Evolutionary conservation across 1,140 invertebrate species (phyloP).

Genomic region (Octopus bimaculoides): DNA sequence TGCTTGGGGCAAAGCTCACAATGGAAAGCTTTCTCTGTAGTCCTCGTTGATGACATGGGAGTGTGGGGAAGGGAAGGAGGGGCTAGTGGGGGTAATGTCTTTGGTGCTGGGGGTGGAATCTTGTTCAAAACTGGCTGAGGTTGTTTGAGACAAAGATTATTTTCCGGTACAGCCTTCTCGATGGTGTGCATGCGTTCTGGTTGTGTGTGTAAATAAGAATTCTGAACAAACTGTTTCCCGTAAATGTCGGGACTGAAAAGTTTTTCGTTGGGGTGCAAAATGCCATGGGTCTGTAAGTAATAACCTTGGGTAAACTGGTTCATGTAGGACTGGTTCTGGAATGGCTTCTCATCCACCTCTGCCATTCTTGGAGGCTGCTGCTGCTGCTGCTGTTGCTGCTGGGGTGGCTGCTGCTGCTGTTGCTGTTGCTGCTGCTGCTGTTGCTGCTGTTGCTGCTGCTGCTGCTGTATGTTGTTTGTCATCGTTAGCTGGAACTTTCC

Average conservation of each 20-base stretch:
- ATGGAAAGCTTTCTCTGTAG: slow-evolving; percentile 65
- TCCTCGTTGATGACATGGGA: background rate
- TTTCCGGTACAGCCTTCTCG: background rate
- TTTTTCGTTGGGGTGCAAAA: background rate
- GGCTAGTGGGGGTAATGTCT: too few relatives aligned
- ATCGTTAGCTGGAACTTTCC: too few relatives aligned
- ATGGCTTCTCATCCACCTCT: background rate
- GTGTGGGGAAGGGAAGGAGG: background rate
- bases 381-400: background rate
- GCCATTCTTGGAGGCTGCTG: background rate
- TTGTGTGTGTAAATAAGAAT: background rate
- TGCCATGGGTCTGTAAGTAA: background rate
- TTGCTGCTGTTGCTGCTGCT: too few relatives aligned
- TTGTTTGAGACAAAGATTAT: background rate
- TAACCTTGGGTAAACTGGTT: background rate
- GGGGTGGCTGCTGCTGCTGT: background rate
- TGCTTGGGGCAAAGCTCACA: slow-evolving; percentile 62
- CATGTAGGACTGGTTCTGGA: background rate
- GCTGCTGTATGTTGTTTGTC: too few relatives aligned
- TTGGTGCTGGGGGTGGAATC: too few relatives aligned
- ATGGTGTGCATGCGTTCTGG: background rate
- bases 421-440: too few relatives aligned
- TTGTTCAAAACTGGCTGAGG: background rate
- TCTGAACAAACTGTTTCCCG: background rate
- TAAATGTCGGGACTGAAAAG: background rate